phyloP scores from a whole-genome alignment of 2,888 invertebrate species.

The Synanthedon myopaeformis region DNA sequence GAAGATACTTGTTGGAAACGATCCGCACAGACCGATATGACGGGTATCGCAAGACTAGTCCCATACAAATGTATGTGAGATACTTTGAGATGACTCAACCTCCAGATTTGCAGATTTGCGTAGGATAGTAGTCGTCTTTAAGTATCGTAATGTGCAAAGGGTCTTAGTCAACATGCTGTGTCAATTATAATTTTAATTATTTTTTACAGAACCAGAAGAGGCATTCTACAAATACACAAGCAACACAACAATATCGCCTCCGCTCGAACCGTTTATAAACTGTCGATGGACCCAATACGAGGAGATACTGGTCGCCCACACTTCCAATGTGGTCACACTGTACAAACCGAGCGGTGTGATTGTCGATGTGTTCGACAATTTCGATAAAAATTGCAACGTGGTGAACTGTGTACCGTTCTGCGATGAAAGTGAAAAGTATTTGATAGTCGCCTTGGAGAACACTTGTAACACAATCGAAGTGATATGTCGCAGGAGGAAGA shows the following conservation, averaged over 20 bases:
- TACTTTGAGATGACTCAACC: too few species aligned
- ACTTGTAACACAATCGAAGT: constrained; percentile 31
- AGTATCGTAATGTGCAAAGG: too few species aligned
- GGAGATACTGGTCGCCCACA: constrained; percentile 45
- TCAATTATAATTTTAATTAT: neutral
- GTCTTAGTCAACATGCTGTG: too few species aligned
- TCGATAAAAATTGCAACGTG: constrained; percentile 36
- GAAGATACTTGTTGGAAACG: too few species aligned
- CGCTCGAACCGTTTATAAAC: constrained; percentile 36
- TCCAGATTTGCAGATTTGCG: too few species aligned
- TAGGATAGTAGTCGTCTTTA: too few species aligned
- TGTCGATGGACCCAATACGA: constrained; percentile 51
- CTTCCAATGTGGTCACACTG: constrained; percentile 39
- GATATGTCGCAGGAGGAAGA: constrained; percentile 37
- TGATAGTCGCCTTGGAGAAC: constrained; percentile 32
- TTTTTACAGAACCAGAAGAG: constrained; percentile 44
- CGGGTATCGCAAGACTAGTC: too few species aligned
- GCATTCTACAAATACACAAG: constrained; percentile 35
- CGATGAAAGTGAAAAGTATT: constrained; percentile 43
- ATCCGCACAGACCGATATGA: too few species aligned
- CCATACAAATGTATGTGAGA: too few species aligned
- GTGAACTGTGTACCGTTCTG: constrained; percentile 44
- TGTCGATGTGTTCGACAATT: constrained; percentile 28
- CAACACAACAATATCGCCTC: constrained; percentile 34
- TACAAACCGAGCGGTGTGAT: constrained; percentile 39